These are phyloP conservation scores for Triops longicaudatus DNA, from an alignment of 1,140 invertebrate species.

Conservation along the genomic window DNA sequence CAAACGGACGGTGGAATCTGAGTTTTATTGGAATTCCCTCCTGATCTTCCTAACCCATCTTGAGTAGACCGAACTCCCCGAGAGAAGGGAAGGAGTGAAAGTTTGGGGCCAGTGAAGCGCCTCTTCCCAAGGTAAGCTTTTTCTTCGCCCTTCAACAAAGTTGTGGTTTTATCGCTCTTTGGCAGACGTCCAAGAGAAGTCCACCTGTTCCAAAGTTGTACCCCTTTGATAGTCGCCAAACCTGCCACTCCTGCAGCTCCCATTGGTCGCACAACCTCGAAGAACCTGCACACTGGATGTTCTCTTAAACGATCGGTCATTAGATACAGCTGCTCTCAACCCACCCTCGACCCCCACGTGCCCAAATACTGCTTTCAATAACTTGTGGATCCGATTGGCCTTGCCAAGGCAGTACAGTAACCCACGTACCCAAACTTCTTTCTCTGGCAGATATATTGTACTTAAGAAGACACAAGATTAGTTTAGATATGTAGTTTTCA, in stretches of 20 bases:
- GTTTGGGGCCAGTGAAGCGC: background rate
- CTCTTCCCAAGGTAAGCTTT: background rate
- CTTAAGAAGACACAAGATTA: too few species aligned
- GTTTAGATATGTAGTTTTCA: too few species aligned
- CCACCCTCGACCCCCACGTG: too few species aligned
- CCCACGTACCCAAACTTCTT: too few species aligned
- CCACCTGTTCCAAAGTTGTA: conserved; percentile 5
- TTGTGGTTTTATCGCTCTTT: conserved; percentile 8
- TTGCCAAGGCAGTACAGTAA: background rate
- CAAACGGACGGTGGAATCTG: background rate
- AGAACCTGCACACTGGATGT: background rate
- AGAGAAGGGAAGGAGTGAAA: background rate
- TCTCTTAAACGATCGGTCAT: conserved; percentile 9
- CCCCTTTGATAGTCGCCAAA: conserved; percentile 7
- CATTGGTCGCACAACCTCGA: background rate
- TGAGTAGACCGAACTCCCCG: background rate
- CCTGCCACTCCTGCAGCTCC: background rate
- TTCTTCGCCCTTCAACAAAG: background rate
- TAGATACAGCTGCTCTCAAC: background rate
- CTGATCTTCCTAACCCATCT: background rate
- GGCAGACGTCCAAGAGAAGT: background rate
- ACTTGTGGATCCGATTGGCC: background rate
- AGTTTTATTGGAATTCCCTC: conserved; percentile 15
- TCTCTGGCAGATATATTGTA: too few species aligned
- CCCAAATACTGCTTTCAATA: background rate